Evolutionary conservation across 2,888 invertebrate species (phyloP).

Genomic region (Chloroclystis v-ata): DNA sequence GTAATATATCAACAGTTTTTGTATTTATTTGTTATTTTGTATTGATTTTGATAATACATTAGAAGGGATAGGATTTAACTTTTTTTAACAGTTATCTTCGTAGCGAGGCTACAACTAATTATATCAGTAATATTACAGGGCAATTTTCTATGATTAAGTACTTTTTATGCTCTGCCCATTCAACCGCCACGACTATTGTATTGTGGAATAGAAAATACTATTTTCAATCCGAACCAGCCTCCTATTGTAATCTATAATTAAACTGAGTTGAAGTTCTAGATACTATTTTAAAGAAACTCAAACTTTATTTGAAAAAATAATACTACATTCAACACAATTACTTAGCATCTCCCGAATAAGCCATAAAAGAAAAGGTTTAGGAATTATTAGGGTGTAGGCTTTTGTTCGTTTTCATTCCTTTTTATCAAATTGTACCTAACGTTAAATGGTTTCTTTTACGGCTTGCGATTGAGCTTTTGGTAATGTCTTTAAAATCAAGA

Average conservation of each 20-base stretch:
- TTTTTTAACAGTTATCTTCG: too few relatives aligned
- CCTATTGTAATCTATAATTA: constrained; percentile 27
- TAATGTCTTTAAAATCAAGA: neutral
- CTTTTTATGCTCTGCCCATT: constrained; percentile 41
- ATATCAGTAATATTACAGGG: constrained; percentile 23
- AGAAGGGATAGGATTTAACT: too few relatives aligned
- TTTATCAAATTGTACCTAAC: neutral
- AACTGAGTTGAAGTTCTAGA: neutral
- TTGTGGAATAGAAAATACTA: constrained; percentile 21
- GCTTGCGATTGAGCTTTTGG: neutral
- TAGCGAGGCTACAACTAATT: too few relatives aligned
- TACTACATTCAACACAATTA: neutral
- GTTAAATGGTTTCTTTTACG: neutral
- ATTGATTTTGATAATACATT: too few relatives aligned
- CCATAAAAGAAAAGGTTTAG: neutral
- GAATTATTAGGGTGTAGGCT: neutral
- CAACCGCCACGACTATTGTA: constrained; percentile 41
- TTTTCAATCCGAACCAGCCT: constrained; percentile 23
- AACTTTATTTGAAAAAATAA: too few relatives aligned
- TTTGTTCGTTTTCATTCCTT: neutral
- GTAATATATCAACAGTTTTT: too few relatives aligned
- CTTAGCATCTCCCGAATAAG: neutral
- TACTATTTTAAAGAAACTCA: neutral
- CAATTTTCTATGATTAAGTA: constrained; percentile 39
- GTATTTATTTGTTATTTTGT: too few relatives aligned